Conservation (phyloP, 2,888 invertebrate genomes). For the Gastrophysa polygoni region DNA sequence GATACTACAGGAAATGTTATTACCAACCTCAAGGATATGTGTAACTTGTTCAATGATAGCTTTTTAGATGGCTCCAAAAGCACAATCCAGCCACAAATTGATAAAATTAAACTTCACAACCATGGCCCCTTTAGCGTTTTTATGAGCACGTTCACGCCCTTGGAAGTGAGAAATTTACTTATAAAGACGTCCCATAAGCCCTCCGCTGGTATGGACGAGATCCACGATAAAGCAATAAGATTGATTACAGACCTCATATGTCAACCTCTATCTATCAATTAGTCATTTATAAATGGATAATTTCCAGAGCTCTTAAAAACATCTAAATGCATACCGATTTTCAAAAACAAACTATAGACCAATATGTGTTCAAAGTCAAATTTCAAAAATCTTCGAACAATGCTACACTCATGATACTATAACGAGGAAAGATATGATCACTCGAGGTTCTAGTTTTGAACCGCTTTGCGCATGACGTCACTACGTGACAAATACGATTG, state of each 20-base stretch:
- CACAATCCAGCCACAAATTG: background rate
- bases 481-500: too few relatives aligned
- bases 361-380: constrained; percentile 9
- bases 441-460: too few relatives aligned
- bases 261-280: constrained; percentile 2
- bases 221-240: background rate
- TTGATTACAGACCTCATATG: background rate
- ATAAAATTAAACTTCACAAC: constrained; percentile 4
- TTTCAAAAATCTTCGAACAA: too few relatives aligned
- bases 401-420: too few relatives aligned
- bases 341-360: constrained; percentile 6
- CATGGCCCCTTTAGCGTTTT: background rate
- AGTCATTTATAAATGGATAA: constrained; percentile 4
- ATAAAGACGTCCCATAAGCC: background rate
- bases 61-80: background rate
- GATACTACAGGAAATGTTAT: background rate
- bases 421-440: too few relatives aligned
- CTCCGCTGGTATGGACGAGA: background rate
- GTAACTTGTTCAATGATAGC: background rate
- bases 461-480: too few relatives aligned
- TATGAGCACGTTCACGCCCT: background rate
- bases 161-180: constrained; percentile 6
- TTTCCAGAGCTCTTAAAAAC: background rate
- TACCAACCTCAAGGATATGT: background rate
- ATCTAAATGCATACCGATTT: constrained; percentile 5